phyloP scores from a whole-genome alignment of 2,113 vertebrate species.

The Sialia sialis region DNA sequence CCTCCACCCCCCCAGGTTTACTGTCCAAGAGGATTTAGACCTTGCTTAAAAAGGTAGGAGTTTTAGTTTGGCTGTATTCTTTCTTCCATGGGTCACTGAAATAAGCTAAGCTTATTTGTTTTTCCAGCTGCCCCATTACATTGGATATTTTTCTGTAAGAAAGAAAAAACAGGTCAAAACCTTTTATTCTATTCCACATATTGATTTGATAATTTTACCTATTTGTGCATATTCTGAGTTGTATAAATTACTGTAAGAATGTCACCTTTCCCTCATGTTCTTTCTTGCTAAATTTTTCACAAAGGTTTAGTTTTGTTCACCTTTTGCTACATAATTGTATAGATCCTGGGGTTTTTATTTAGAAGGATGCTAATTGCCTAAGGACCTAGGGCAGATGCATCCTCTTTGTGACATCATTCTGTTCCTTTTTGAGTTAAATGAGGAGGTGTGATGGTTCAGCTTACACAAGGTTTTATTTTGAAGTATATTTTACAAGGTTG shows the following conservation, averaged over 20 bases:
- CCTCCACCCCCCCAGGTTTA: neutral
- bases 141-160: neutral
- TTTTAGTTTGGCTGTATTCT: neutral
- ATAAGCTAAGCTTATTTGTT: neutral
- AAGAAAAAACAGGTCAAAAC: neutral
- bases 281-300: neutral
- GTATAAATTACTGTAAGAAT: neutral
- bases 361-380: neutral
- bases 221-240: neutral
- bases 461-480: neutral
- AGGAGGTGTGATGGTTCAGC: neutral
- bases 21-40: conserved; percentile 1
- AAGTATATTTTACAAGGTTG: neutral
- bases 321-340: neutral
- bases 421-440: neutral
- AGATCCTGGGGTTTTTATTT: neutral
- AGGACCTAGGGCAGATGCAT: neutral
- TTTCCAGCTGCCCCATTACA: neutral
- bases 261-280: neutral
- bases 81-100: neutral
- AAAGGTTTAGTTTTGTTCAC: neutral
- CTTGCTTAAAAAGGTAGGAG: conserved; percentile 47
- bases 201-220: neutral
- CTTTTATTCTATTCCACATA: neutral
- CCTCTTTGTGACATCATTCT: neutral